Evolutionary conservation across 30 jellyfish, hydroid and myxozoan genomes (phyloP), one percentile per base, ranked within the genome.

Genomic region (Turritopsis rubra): DNA sequence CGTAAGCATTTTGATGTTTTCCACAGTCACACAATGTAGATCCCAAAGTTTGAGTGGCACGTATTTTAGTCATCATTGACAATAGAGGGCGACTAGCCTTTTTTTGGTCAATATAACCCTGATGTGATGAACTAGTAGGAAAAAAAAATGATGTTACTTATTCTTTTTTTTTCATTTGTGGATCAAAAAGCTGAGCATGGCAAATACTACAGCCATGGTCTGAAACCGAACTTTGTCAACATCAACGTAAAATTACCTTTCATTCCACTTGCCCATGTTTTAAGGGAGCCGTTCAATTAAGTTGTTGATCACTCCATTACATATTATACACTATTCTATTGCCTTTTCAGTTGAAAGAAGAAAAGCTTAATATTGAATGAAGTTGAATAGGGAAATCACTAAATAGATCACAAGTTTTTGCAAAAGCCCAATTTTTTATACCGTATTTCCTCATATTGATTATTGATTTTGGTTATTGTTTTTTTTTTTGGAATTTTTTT

Each of bases 11-110:
- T 74, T 21, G 26, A 74, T 74, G 71, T n/a, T 30, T 74, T 21
- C 82, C 82, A 13, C 41, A 13, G 41, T 29, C 65, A 29, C 54
- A 24, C 7, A 74, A 30, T 8, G 82, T 30, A 13, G 82, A 28
- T 0, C 82, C 82, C 24, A 74, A 30, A 16, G 82, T 74, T 24
- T 74, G 82, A 13, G 82, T 4, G 73, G 82, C 82, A 20, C 82
- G 53, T 74, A 74, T 74, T n/a, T 74, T 74, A 18, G 82, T 24
- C 82, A 74, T 74, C 82, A 74, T 24, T 29, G 82, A n/a, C 82
- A 74, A 27, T n/a, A 68, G 77, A 19, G 77, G 77, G 19, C 77
- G 77, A 19, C 21, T 68, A 17, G 77, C 30, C 77, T 0, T 68
- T 68, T 19, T 17, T n/a, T 27, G 77, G 19, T 68, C 21, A 22